Evolutionary conservation across 2,888 invertebrate genomes (phyloP), one percentile per base, ranked within the genome.

Genomic region (Callyntrura sp.): DNA sequence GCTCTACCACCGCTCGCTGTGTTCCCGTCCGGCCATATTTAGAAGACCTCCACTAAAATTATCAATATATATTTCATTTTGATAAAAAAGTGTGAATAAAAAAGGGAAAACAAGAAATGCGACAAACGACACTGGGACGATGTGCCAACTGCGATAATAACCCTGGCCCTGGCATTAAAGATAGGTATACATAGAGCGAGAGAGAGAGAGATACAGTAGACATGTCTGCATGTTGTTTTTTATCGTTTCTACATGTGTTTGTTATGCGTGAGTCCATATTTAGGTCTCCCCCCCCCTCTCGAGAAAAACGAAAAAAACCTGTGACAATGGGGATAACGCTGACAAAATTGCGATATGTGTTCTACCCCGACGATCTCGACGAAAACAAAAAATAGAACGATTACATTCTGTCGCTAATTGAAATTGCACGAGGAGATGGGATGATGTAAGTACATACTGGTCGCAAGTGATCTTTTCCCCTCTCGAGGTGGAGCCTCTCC

Each of bases 31-130:
- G n/a, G 57, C 55, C 78, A 78, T 57, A 57, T 57, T 25, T 14
- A 78, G 78, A 28, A 57, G 78, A 28, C 73, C 5, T 45, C 12
- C 1, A 45, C 28, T 57, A 28, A 78, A 78, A 78, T 78, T 78
- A 78, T 55, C 78, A 78, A n/a, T 57, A 57, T 57, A 57, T 78
- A 78, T 78, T 78, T 78, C 78, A 78, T 76, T 76, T 76, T 3
- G 25, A 55, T 78, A 55, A 28, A 51, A 20, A 73, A 35, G 35
- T 35, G 35, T 4, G 35, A 35, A 35, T 35, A 35, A 35, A 73
- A 70, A 45, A 45, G 20, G 45, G 2, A 8, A 12, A 51, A 73
- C 70, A 14, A 45, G 12, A 43, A 48, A 17, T 8, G 20, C 11
- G 11, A 11, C 17, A 9, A 14, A 35, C 35, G n/a, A 68, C 11